These are phyloP conservation scores for Drosophila parthenogenetica DNA, from an alignment of 2,888 invertebrate genomes.

Conservation along the genomic window DNA sequence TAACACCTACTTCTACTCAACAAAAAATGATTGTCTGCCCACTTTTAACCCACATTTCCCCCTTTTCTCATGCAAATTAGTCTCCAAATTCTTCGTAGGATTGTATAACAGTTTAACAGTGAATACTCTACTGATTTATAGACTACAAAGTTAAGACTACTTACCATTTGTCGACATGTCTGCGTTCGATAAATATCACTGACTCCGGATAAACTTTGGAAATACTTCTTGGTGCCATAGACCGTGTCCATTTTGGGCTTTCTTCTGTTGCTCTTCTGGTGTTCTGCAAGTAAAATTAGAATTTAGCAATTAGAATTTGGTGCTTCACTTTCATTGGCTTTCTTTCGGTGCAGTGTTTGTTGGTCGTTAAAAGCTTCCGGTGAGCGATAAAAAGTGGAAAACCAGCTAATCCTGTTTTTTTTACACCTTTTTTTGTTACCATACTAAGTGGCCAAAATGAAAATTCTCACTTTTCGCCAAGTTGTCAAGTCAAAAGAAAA, in stretches of 20 bases:
- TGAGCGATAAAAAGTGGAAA: conserved; percentile 33
- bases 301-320: conserved; percentile 5
- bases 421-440: neutral
- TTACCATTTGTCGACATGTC: conserved; percentile 84
- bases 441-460: conserved; percentile 35
- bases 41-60: conserved; percentile 37
- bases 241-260: conserved; percentile 83
- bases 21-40: neutral
- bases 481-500: conserved; percentile 28
- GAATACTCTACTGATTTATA: neutral
- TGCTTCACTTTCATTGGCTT: conserved; percentile 26
- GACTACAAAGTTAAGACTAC: conserved; percentile 47
- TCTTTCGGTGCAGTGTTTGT: conserved; percentile 11
- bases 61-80: conserved; percentile 51
- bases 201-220: conserved; percentile 84
- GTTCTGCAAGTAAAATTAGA: conserved; percentile 2
- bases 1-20: conserved; percentile 22
- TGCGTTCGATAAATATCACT: conserved; percentile 84
- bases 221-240: conserved; percentile 85
- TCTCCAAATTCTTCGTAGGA: conserved; percentile 14
- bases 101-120: conserved; percentile 43
- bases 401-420: conserved; percentile 75
- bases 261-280: neutral
- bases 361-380: conserved; percentile 6
- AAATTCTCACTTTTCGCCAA: conserved; percentile 80